Conservation (phyloP, 2,888 invertebrate species). For the Julus scandinavius region DNA sequence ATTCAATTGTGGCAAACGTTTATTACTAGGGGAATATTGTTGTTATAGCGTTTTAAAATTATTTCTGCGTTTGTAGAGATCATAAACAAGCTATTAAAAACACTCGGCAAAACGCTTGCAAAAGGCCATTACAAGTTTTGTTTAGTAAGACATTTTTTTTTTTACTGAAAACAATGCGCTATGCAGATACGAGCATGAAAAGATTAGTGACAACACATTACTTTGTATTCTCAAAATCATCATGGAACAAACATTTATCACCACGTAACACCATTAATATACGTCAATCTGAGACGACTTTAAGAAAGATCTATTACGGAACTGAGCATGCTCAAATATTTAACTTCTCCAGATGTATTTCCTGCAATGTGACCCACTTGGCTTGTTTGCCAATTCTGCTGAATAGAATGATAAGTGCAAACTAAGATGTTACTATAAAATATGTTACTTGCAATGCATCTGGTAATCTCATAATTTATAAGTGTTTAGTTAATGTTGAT, state of each 20-base stretch:
- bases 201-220: not conserved
- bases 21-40: not conserved
- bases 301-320: not conserved
- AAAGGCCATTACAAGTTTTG: not conserved
- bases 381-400: no score
- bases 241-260: not conserved
- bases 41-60: not conserved
- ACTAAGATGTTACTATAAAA: no score
- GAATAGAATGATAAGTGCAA: no score
- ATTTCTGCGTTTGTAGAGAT: not conserved
- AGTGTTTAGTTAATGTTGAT: no score
- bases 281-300: not conserved
- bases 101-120: not conserved
- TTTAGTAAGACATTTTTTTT: not conserved
- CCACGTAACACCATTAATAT: not conserved
- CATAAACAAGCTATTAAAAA: constrained; percentile 24
- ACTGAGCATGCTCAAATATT: not conserved
- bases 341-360: no score
- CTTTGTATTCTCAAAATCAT: not conserved
- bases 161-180: not conserved
- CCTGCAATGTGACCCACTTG: no score
- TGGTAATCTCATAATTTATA: no score
- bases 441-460: no score
- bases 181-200: not conserved
- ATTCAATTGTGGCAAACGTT: constrained; percentile 28